phyloP scores from a whole-genome alignment of 2,888 invertebrate species.

The Lepidocyrtinus sp. region DNA sequence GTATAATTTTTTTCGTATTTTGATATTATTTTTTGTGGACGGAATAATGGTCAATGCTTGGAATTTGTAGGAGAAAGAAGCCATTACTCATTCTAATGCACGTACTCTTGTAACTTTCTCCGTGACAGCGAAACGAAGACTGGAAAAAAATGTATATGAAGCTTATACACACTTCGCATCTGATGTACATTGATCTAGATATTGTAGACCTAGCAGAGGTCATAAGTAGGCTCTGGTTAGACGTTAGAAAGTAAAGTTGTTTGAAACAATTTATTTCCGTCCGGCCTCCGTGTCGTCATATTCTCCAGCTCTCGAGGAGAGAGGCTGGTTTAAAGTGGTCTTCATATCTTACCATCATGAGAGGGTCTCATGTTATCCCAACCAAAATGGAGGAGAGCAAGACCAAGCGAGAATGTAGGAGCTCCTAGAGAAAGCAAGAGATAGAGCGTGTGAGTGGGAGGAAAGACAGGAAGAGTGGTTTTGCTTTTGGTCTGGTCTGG shows the following conservation, averaged over 20 bases:
- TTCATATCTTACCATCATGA: conserved; percentile 10
- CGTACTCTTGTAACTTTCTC: not conserved
- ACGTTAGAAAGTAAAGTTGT: not conserved
- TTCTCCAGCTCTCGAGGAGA: not conserved
- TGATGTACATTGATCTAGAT: too few relatives aligned
- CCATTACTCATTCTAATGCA: conserved; percentile 10
- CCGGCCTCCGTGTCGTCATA: not conserved
- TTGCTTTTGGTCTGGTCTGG: too few relatives aligned
- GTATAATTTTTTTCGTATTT: too few relatives aligned
- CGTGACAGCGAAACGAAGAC: not conserved
- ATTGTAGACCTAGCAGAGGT: conserved; percentile 1
- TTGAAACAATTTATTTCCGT: conserved; percentile 9
- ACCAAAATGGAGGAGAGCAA: too few relatives aligned
- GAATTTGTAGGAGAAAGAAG: not conserved
- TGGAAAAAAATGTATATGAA: too few relatives aligned
- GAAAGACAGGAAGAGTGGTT: too few relatives aligned
- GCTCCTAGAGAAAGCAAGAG: too few relatives aligned
- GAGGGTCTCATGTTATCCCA: not conserved
- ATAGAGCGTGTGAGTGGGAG: too few relatives aligned
- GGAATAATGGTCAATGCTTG: too few relatives aligned
- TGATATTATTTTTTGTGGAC: too few relatives aligned
- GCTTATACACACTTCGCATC: too few relatives aligned
- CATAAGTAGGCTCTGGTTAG: conserved; percentile 10
- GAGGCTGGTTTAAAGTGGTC: conserved; percentile 4
- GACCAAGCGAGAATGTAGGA: too few relatives aligned